A percentile compares a stretch with the other conserved stretches of the same genome.
These are phyloP conservation scores for Melinaea menophilus DNA, from an alignment of 2,888 invertebrate genomes.

Conservation along the genomic window DNA sequence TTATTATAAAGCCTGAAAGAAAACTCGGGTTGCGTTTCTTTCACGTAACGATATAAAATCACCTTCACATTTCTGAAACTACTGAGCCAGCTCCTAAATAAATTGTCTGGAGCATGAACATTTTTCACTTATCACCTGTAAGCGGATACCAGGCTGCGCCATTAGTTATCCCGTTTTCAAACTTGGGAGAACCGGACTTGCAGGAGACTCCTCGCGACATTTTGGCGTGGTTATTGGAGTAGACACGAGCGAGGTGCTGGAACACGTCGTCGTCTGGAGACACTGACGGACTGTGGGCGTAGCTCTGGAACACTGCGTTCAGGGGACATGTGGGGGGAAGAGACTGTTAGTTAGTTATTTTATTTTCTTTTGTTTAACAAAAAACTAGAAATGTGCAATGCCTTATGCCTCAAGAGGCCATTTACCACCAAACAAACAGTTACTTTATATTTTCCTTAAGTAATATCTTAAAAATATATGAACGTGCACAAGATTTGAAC, in stretches of 20 bases:
- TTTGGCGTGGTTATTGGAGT: slow-evolving; percentile 91
- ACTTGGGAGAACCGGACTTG: slow-evolving; percentile 84
- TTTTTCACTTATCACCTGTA: slow-evolving; percentile 76
- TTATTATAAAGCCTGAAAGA: too few relatives aligned
- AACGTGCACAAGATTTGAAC: too few relatives aligned
- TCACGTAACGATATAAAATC: too few relatives aligned
- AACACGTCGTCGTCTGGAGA: slow-evolving; percentile 96
- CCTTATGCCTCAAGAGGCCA: too few relatives aligned
- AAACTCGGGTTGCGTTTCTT: too few relatives aligned
- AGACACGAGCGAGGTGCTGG: slow-evolving; percentile 88
- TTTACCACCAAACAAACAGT: too few relatives aligned
- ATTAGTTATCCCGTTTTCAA: slow-evolving; percentile 94
- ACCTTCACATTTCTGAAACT: too few relatives aligned
- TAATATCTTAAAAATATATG: too few relatives aligned
- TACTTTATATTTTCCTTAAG: too few relatives aligned
- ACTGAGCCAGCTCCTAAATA: not conserved
- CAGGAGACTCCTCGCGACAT: slow-evolving; percentile 93
- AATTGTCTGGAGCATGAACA: not conserved
- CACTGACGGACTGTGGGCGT: slow-evolving; percentile 87
- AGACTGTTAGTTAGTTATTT: slow-evolving; percentile 10
- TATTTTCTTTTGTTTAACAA: slow-evolving; percentile 8
- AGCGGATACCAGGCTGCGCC: slow-evolving; percentile 96
- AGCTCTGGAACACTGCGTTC: slow-evolving; percentile 90
- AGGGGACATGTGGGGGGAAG: slow-evolving; percentile 76
- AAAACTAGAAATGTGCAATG: too few relatives aligned